Conservation (phyloP, 1,140 invertebrate genomes). For the Temnothorax nylanderi region DNA sequence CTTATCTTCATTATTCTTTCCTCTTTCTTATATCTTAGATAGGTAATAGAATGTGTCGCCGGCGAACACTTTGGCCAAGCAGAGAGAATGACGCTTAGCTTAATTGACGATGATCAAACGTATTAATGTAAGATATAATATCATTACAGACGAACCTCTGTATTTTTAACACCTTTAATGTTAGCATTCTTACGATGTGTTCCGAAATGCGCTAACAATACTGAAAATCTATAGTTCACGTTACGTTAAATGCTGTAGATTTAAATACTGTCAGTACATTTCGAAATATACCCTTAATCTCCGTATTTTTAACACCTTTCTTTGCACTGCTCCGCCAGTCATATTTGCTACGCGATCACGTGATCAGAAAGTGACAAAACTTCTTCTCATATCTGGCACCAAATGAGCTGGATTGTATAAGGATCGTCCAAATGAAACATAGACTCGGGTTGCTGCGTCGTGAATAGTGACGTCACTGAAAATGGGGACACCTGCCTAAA, state of each 20-base stretch:
- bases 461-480: no score
- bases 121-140: constrained; percentile 46
- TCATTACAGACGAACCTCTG: constrained; percentile 18
- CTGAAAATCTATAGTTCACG: not conserved
- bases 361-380: not conserved
- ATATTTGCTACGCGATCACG: not conserved
- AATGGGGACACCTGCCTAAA: no score
- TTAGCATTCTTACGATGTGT: not conserved
- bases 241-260: not conserved
- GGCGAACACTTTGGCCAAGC: constrained; percentile 19
- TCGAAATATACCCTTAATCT: not conserved
- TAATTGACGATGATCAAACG: constrained; percentile 63
- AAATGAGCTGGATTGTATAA: not conserved
- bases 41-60: not conserved
- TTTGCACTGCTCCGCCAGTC: not conserved
- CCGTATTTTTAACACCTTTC: not conserved
- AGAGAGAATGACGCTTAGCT: constrained; percentile 49
- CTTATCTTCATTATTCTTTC: constrained; percentile 53
- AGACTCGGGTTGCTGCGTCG: no score
- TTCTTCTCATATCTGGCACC: not conserved
- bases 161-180: constrained; percentile 11
- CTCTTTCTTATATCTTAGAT: constrained; percentile 47
- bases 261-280: not conserved
- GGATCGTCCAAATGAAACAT: no score
- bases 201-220: not conserved